Evolutionary conservation across 2,113 vertebrate species (phyloP), one percentile per base, ranked within the genome.

Genomic region (Alexandromys fortis): DNA sequence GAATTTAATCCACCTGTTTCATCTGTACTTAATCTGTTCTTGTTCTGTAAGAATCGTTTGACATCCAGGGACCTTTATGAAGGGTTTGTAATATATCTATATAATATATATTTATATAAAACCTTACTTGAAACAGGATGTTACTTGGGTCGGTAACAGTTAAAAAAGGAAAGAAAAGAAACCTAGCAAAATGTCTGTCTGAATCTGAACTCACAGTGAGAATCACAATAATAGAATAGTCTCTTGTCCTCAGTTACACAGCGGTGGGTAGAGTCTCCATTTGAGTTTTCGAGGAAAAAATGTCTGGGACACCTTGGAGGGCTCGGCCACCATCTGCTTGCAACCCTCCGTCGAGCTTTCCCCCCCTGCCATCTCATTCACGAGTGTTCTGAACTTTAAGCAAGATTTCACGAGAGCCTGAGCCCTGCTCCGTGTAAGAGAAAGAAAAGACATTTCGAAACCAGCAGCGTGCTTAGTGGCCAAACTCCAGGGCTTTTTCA

Each of bases 1-100:
- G 97, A 97, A 97, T 95, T 88, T 93, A 91, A 95, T 75, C 83
- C 97, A 96, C 91, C 79, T 97, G 92, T 94, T 97, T 96, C 92
- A 49, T 96, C 97, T 96, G 95, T 86, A 97, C 83, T 97, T 97
- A 96, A 97, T 97, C 97, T 81, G 89, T 72, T 91, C 82, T 95
- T 95, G 81, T 94, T 96, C 92, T 47, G 33, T 95, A 92, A 95
- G 70, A 73, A 38, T 73, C 35, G 10, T 22, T 73, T 73, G 35
- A 38, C n/a, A 38, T 38, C 70, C 70, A 38, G 78, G 81, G 92
- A 92, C 52, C 79, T 96, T 94, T 90, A 94, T 55, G 61, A 94
- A 81, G n/a, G 5, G 11, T 30, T 6, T 77, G 42, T 7, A 24
- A 38, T 47, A 7, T 42, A 52, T 88, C 1, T 67, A 6, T 33